Conservation (phyloP, 2,888 invertebrate genomes). For the Tiliacea aurago region DNA sequence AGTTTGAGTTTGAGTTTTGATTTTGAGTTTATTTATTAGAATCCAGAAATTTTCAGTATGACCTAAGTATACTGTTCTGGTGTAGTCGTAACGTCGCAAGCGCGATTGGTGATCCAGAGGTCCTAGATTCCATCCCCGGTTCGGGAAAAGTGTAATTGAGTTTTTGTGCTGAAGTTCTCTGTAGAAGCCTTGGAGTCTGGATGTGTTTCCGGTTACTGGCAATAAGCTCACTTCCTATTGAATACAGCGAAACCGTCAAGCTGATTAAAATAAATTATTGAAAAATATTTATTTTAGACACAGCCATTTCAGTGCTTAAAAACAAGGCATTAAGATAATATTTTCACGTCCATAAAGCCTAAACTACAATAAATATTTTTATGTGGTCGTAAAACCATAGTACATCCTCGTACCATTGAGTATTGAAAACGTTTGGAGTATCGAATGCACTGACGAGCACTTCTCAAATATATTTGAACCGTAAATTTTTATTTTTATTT, state of each 20-base stretch:
- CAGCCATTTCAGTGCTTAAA: not conserved
- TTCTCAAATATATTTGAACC: conserved; percentile 71
- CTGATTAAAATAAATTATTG: not conserved
- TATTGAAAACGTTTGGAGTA: conserved; percentile 71
- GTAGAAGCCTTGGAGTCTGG: not conserved
- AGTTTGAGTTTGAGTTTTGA: too few species aligned
- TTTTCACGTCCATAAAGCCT: not conserved
- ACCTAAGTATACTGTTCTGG: too few species aligned
- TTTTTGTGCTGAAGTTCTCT: not conserved
- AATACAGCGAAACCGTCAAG: too few species aligned
- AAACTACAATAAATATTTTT: conserved; percentile 15
- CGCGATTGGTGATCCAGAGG: too few species aligned
- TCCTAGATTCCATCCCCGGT: not conserved
- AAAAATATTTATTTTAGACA: not conserved
- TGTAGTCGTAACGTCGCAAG: not conserved
- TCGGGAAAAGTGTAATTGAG: not conserved
- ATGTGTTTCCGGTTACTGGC: not conserved
- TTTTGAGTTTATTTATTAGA: too few species aligned
- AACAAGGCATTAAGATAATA: not conserved
- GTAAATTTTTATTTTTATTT: conserved; percentile 59
- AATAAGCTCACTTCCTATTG: not conserved
- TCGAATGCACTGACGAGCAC: conserved; percentile 70
- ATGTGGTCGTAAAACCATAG: conserved; percentile 39
- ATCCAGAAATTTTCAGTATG: too few species aligned
- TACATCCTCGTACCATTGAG: conserved; percentile 53